Base-by-base conservation (phyloP, 2,888 invertebrate genomes). In the Cephonodes hylas region DNA sequence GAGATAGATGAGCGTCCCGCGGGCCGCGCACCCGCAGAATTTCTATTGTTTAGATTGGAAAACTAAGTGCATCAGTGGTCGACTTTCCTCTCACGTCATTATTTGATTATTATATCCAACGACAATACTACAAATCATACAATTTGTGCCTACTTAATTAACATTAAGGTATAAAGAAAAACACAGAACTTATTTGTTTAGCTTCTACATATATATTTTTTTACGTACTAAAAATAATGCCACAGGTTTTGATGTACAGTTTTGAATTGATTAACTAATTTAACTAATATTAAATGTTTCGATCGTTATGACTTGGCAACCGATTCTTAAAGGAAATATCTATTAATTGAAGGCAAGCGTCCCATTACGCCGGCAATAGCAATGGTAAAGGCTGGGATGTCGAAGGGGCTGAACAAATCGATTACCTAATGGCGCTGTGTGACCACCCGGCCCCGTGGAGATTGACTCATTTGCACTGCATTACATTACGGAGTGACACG, bases 11-110 rank as follows among this genome's bases (percentile, higher is more conserved):
- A 83, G 77, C 68, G 82, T 91, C 92, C 91, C 92, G 72, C 70
- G 91, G 87, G 91, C 67, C 82, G 84, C 74, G 90, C 90, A 90
- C 89, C 91, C 89, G 91, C 81, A 88, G 92, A 91, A 92, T 92
- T 91, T 90, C 91, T 91, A 92, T 92, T 92, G 91, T 92, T 91
- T 91, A 91, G 88, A 92, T 92, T 91, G 91, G 92, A 92, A 92
- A 92, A 92, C 90, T 89, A 90, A 91, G 89, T 87, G 86, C 81
- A 73, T 74, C 77, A 76, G 83, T 83, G 81, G 84, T 82, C 85
- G 84, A 86, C 88, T 91, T 89, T 87, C 85, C 86, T 81, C 83
- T 84, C 86, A 82, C 83, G 84, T 85, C 58, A 57, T 38, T 8
- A 38, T 45, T 48, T 38, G 56, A 66, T 64, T 58, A 25, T 42